Conservation (phyloP, 2,888 invertebrate species). For the Melanotus villosus region DNA sequence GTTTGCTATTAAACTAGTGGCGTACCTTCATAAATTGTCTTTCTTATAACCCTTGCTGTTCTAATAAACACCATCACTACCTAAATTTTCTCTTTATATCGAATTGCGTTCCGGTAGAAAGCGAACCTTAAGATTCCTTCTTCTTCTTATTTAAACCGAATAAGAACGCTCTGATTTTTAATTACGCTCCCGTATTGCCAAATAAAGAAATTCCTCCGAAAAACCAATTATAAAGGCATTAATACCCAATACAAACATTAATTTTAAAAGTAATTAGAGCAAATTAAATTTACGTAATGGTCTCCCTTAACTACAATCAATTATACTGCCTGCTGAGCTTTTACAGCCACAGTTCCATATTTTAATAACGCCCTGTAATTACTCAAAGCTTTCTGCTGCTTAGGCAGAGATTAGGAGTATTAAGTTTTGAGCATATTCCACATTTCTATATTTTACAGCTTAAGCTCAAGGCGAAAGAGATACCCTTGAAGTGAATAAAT, state of each 20-base stretch:
- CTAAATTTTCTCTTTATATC: too few species aligned
- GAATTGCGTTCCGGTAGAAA: too few species aligned
- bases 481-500: too few species aligned
- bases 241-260: conserved; percentile 23
- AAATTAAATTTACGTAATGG: conserved; percentile 26
- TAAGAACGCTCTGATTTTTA: too few species aligned
- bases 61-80: too few species aligned
- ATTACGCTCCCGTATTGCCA: not conserved
- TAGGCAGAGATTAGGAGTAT: conserved; percentile 15
- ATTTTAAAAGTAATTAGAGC: conserved; percentile 30
- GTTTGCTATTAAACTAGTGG: too few species aligned
- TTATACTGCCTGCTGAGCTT: conserved; percentile 26
- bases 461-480: not conserved
- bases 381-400: conserved; percentile 25
- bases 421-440: conserved; percentile 21
- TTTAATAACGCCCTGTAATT: conserved; percentile 26
- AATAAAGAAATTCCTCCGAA: not conserved
- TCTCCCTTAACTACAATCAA: conserved; percentile 25
- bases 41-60: too few species aligned
- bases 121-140: too few species aligned
- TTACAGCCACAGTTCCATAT: conserved; percentile 22
- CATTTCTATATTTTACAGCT: conserved; percentile 5
- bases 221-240: conserved; percentile 19
- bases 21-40: too few species aligned
- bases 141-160: too few species aligned